These are phyloP conservation scores for Rhinoraja longicauda DNA, from an alignment of 2,797 vertebrate genomes.

Conservation along the genomic window DNA sequence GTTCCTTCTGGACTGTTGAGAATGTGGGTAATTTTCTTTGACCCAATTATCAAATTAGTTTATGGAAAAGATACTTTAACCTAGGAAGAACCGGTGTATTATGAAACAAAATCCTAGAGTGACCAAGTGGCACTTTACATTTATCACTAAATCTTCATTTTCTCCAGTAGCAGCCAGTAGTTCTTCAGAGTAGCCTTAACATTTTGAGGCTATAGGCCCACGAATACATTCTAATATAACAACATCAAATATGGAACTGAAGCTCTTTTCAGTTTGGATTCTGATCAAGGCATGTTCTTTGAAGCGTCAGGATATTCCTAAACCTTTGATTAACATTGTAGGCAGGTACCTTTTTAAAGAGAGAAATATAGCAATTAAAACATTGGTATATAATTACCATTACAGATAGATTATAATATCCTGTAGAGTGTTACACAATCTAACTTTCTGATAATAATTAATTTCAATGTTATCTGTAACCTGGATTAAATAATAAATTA, in stretches of 20 bases:
- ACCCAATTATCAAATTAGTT: too few relatives aligned
- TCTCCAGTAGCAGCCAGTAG: not conserved
- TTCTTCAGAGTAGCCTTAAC: not conserved
- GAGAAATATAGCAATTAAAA: not conserved
- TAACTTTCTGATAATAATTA: not conserved
- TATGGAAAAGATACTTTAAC: too few relatives aligned
- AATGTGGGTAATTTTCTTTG: too few relatives aligned
- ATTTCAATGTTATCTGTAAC: not conserved
- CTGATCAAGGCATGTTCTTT: not conserved
- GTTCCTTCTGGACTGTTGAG: too few relatives aligned
- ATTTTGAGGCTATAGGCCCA: not conserved
- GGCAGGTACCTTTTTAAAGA: not conserved
- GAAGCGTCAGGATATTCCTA: not conserved
- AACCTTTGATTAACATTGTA: not conserved
- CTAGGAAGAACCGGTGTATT: not conserved
- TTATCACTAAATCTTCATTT: not conserved
- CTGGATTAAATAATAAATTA: not conserved
- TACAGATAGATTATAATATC: not conserved
- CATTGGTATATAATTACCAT: not conserved
- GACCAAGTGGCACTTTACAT: not conserved
- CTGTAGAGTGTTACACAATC: not conserved
- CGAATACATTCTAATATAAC: not conserved
- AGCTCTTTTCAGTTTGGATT: not conserved
- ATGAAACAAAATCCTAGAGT: not conserved
- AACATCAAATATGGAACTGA: not conserved